phyloP scores from a whole-genome alignment of 2,797 vertebrate species.

The Remorina albescens region DNA sequence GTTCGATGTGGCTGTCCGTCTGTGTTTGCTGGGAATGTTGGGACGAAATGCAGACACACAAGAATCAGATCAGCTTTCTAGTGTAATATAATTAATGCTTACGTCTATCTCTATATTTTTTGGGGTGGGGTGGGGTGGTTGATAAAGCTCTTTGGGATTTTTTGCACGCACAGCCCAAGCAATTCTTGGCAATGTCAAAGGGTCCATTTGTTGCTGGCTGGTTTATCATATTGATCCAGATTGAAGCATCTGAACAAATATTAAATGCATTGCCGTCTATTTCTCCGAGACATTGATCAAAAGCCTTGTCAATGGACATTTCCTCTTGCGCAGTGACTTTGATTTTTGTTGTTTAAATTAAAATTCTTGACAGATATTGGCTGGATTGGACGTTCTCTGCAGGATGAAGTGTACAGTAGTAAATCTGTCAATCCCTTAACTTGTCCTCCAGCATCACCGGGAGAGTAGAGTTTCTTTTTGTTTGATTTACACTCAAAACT shows the following conservation, averaged over 20 bases:
- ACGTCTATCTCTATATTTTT: constrained; percentile 18
- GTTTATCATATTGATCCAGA: background rate
- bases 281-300: background rate
- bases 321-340: background rate
- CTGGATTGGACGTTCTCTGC: background rate
- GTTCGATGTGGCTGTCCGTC: constrained; percentile 3
- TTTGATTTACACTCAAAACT: background rate
- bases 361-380: background rate
- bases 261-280: background rate
- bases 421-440: background rate
- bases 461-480: background rate
- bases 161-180: background rate
- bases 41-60: constrained; percentile 26
- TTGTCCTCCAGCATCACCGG: background rate
- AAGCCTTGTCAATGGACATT: background rate
- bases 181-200: background rate
- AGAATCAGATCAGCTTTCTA: constrained; percentile 42
- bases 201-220: background rate
- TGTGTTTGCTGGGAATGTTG: constrained; percentile 20
- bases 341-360: background rate
- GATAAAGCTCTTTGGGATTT: background rate
- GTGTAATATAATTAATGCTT: constrained; percentile 17
- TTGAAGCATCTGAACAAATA: background rate
- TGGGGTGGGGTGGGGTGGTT: too few relatives aligned
- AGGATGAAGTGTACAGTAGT: background rate